These are phyloP conservation scores for Strigamia crassipes DNA, from an alignment of 2,888 invertebrate species.

Conservation along the genomic window DNA sequence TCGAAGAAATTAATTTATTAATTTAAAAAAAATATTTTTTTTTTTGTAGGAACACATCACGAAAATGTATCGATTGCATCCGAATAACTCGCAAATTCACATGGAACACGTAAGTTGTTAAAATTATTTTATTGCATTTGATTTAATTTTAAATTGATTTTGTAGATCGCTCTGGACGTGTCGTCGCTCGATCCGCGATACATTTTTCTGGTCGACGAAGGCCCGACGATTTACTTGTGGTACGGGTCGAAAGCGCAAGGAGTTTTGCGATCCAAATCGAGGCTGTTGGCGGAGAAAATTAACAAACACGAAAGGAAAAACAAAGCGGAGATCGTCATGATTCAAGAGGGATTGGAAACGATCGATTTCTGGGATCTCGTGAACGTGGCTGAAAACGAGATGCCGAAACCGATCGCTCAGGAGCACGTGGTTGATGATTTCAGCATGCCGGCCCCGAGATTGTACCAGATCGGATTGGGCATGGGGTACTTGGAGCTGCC, in stretches of 20 bases:
- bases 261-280: constrained; percentile 59
- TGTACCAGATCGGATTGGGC: constrained; percentile 94
- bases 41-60: constrained; percentile 73
- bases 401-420: constrained; percentile 62
- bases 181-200: constrained; percentile 84
- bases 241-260: constrained; percentile 69
- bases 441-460: constrained; percentile 69
- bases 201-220: constrained; percentile 89
- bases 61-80: constrained; percentile 85
- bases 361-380: constrained; percentile 82
- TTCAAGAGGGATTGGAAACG: constrained; percentile 80
- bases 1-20: neutral
- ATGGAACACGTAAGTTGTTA: constrained; percentile 90
- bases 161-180: constrained; percentile 63
- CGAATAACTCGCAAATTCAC: constrained; percentile 80
- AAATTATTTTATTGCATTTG: neutral
- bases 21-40: constrained; percentile 43
- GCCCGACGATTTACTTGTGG: constrained; percentile 87
- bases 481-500: constrained; percentile 99
- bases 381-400: constrained; percentile 63
- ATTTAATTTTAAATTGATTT: neutral
- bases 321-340: constrained; percentile 84
- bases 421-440: constrained; percentile 75
- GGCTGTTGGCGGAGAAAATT: constrained; percentile 92
- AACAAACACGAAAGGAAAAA: constrained; percentile 98